Conservation (phyloP, 37 sponge, comb jelly and placozoan genomes). For the Geodia barretti region DNA sequence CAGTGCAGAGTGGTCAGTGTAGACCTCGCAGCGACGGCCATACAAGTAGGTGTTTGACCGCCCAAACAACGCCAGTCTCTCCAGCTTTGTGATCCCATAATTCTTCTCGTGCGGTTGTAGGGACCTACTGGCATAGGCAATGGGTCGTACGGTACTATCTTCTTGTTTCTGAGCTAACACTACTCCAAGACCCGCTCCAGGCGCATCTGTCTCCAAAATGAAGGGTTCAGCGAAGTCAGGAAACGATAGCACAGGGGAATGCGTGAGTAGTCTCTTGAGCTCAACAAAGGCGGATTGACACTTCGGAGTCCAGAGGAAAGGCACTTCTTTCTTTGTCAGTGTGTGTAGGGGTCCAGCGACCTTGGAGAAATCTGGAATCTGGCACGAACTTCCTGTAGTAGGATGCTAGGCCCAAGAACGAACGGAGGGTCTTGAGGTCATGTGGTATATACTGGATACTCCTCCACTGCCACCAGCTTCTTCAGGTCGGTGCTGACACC, state of each 20-base stretch:
- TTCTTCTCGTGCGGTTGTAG: slow-evolving; percentile 22
- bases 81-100: slow-evolving; percentile 56
- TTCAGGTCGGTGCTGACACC: slow-evolving; percentile 52
- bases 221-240: slow-evolving; percentile 40
- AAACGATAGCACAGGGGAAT: slow-evolving; percentile 25
- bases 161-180: slow-evolving; percentile 38
- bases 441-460: too few species aligned
- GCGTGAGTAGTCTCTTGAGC: slow-evolving; percentile 14
- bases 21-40: slow-evolving; percentile 28
- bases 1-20: slow-evolving; percentile 47
- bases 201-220: slow-evolving; percentile 47
- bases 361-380: slow-evolving; percentile 24
- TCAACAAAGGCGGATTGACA: slow-evolving; percentile 21
- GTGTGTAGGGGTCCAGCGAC: slow-evolving; percentile 38
- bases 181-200: slow-evolving; percentile 13
- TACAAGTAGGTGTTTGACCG: too few species aligned
- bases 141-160: slow-evolving; percentile 21
- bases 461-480: slow-evolving; percentile 17
- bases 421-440: neutral
- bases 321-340: slow-evolving; percentile 14
- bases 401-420: slow-evolving; percentile 30
- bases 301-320: slow-evolving; percentile 25
- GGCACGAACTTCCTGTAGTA: slow-evolving; percentile 25
- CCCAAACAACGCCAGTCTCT: slow-evolving; percentile 37
- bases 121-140: slow-evolving; percentile 54